Conservation (phyloP, 2,113 vertebrate genomes). For the Muntiacus reevesi region DNA sequence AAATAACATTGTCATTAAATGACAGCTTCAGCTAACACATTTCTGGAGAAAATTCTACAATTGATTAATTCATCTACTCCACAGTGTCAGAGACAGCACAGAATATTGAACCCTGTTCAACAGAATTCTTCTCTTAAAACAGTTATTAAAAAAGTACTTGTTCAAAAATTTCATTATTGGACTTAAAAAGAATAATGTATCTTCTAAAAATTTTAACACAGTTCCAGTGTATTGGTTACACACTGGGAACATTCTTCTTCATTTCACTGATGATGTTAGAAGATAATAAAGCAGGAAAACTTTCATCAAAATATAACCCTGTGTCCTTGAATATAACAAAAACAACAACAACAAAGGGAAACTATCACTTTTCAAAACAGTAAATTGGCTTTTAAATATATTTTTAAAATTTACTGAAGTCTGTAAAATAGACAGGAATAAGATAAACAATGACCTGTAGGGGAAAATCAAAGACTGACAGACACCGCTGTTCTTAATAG, state of each 20-base stretch:
- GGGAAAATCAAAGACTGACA: constrained; percentile 46
- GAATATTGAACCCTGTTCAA: neutral
- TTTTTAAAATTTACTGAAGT: constrained; percentile 52
- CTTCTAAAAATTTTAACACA: constrained; percentile 3
- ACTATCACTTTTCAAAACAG: constrained; percentile 38
- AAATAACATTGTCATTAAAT: neutral
- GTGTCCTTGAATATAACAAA: constrained; percentile 40
- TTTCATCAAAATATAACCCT: constrained; percentile 10
- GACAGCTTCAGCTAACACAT: neutral
- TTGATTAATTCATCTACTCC: neutral
- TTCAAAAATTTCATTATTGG: neutral
- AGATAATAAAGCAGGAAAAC: constrained; percentile 29
- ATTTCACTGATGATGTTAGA: constrained; percentile 51
- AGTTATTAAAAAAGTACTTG: neutral
- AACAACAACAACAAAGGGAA: constrained; percentile 57
- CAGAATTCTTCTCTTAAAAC: neutral
- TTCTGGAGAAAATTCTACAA: neutral
- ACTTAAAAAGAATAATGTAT: neutral
- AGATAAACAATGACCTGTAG: constrained; percentile 69
- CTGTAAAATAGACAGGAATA: constrained; percentile 47
- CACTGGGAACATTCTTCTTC: constrained; percentile 34
- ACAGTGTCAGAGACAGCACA: neutral
- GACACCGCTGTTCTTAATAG: constrained; percentile 48
- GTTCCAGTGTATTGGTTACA: neutral
- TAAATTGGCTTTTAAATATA: constrained; percentile 62